Conservation (phyloP, 1,140 invertebrate species). For the Drosophila paulistorum region DNA sequence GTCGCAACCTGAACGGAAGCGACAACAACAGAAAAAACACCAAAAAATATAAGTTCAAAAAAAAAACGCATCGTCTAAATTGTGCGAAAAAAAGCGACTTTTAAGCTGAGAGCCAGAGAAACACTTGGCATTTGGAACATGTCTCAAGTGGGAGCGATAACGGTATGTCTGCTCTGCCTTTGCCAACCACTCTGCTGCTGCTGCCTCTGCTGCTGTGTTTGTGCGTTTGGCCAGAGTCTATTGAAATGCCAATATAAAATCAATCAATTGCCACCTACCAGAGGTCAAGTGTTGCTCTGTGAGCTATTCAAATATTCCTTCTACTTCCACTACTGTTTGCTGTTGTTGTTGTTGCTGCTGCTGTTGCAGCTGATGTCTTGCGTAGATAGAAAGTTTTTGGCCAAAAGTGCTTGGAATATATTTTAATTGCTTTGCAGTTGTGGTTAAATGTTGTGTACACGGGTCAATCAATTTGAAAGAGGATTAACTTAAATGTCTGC, state of each 20-base stretch:
- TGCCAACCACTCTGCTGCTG: not conserved
- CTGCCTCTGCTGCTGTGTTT: slow-evolving; percentile 25
- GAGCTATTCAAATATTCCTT: slow-evolving; percentile 61
- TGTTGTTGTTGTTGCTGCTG: slow-evolving; percentile 14
- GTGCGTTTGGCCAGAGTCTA: slow-evolving; percentile 39
- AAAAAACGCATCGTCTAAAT: slow-evolving; percentile 31
- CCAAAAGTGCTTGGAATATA: slow-evolving; percentile 18
- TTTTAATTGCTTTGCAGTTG: slow-evolving; percentile 20
- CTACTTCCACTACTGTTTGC: not conserved
- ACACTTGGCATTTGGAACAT: slow-evolving; percentile 76
- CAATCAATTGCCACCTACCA: slow-evolving; percentile 76
- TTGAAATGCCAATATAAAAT: slow-evolving; percentile 80
- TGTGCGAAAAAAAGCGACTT: slow-evolving; percentile 42
- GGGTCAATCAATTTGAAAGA: slow-evolving; percentile 20
- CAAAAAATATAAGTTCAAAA: not conserved
- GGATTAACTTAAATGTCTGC: slow-evolving; percentile 26
- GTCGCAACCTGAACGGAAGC: slow-evolving; percentile 27
- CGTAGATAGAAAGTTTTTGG: slow-evolving; percentile 49
- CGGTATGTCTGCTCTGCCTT: slow-evolving; percentile 16
- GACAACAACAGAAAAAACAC: not conserved
- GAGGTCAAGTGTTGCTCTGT: slow-evolving; percentile 77
- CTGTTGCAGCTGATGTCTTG: slow-evolving; percentile 15
- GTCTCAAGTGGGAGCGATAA: slow-evolving; percentile 45
- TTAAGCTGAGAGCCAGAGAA: slow-evolving; percentile 46
- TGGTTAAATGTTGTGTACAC: not conserved